Evolutionary conservation across 2,888 invertebrate species (phyloP).

Genomic region (Lamellibrachia columna): DNA sequence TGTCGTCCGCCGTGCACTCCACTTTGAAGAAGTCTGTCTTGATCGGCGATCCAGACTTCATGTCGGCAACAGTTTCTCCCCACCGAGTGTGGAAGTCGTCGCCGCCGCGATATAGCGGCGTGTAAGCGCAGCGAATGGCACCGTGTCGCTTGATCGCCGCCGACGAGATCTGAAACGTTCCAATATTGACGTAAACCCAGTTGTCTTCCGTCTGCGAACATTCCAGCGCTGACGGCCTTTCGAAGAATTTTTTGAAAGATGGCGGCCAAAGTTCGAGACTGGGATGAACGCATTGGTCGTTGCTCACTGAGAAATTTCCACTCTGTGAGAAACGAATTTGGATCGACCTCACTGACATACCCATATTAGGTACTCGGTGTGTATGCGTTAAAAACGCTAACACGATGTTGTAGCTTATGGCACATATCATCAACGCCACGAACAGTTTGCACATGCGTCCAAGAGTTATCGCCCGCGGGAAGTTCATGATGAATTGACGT

Average conservation of each 20-base stretch:
- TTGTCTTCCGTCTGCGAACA: slow-evolving; percentile 72
- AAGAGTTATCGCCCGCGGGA: neutral
- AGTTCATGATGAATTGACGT: neutral
- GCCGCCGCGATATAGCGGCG: slow-evolving; percentile 57
- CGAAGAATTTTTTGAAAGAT: slow-evolving; percentile 79
- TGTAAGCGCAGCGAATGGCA: slow-evolving; percentile 71
- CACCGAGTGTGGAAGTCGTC: slow-evolving; percentile 38
- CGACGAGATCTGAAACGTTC: slow-evolving; percentile 70
- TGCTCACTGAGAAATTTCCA: neutral
- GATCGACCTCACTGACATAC: too few species aligned
- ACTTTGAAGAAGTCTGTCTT: slow-evolving; percentile 58
- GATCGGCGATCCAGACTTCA: slow-evolving; percentile 45
- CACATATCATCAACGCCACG: neutral
- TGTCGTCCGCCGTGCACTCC: slow-evolving; percentile 52
- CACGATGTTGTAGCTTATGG: neutral
- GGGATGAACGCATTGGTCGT: slow-evolving; percentile 73
- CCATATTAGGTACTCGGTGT: neutral
- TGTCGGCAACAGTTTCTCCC: neutral
- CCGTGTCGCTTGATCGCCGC: slow-evolving; percentile 67
- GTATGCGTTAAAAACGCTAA: neutral
- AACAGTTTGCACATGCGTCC: neutral
- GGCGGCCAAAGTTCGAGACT: slow-evolving; percentile 75
- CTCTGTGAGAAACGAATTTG: too few species aligned
- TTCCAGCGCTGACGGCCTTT: slow-evolving; percentile 72
- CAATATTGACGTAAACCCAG: slow-evolving; percentile 83